Percentiles rank a stretch among this genome's conserved stretches.
These are phyloP conservation scores for Pipistrellus pygmaeus DNA, from an alignment of 2,797 vertebrate genomes.

Conservation along the genomic window DNA sequence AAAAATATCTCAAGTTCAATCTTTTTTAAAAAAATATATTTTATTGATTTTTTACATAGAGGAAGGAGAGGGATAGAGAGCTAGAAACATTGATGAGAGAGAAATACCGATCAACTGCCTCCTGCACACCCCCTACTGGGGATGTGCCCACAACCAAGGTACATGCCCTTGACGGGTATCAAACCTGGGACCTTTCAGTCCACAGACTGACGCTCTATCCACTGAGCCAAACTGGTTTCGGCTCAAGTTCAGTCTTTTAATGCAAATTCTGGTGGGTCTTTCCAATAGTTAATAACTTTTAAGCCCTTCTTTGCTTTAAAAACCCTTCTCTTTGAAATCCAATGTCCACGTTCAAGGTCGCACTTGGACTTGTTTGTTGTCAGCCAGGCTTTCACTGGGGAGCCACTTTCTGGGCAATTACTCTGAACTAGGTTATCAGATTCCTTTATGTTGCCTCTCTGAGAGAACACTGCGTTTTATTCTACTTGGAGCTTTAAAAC, in stretches of 20 bases:
- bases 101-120: too few species aligned
- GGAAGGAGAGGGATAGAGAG: too few species aligned
- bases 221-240: too few species aligned
- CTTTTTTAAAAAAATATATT: neutral
- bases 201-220: too few species aligned
- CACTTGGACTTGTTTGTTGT: neutral
- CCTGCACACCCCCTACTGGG: too few species aligned
- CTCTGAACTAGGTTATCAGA: neutral
- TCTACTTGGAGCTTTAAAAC: neutral
- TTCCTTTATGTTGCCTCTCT: neutral
- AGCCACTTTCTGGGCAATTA: conserved; percentile 24
- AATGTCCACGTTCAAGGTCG: conserved; percentile 7
- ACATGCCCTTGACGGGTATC: too few species aligned
- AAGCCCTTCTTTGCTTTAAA: neutral
- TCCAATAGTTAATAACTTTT: neutral
- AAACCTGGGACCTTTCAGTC: too few species aligned
- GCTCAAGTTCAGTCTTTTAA: neutral
- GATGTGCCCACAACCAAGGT: too few species aligned
- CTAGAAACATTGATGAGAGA: too few species aligned
- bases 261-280: neutral
- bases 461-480: neutral
- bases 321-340: conserved; percentile 31
- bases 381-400: neutral
- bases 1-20: neutral
- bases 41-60: too few species aligned